phyloP scores from a whole-genome alignment of 2,888 invertebrate species.

The Coleophora deauratella region DNA sequence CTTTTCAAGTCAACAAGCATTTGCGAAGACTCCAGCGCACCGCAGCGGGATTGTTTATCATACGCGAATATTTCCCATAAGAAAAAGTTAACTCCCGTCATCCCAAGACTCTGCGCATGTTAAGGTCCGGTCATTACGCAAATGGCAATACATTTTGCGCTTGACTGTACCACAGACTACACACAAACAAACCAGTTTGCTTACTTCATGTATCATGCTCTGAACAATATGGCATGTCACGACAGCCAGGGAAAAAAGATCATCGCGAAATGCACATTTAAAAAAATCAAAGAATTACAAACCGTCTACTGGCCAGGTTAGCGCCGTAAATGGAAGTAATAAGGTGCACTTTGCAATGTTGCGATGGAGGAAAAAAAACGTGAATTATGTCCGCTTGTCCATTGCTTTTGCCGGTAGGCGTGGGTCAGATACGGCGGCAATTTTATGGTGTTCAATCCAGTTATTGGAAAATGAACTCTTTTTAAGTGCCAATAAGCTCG shows the following conservation, averaged over 20 bases:
- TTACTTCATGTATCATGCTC: constrained; percentile 59
- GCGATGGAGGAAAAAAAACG: constrained; percentile 36
- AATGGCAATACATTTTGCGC: constrained; percentile 47
- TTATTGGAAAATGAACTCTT: constrained; percentile 39
- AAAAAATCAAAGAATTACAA: constrained; percentile 25
- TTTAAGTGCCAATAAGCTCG: constrained; percentile 33
- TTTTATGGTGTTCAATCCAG: constrained; percentile 35
- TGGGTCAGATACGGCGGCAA: constrained; percentile 57
- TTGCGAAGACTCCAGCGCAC: no score
- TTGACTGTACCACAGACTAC: constrained; percentile 29
- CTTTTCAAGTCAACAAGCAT: no score
- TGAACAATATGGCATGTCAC: constrained; percentile 71
- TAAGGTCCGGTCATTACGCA: constrained; percentile 46
- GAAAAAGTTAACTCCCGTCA: constrained; percentile 22
- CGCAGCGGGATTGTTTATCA: constrained; percentile 6
- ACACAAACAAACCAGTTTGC: constrained; percentile 56
- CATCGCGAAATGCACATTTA: constrained; percentile 39
- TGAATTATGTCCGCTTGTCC: constrained; percentile 66
- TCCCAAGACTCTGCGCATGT: constrained; percentile 25
- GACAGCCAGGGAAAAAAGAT: constrained; percentile 59
- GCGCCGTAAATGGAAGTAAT: constrained; percentile 30
- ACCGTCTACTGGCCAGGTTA: background rate
- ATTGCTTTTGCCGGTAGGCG: constrained; percentile 57
- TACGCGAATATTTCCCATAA: constrained; percentile 32
- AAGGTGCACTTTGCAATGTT: constrained; percentile 34